Conservation (phyloP, 2,113 vertebrate species). For the Rattus rattus region DNA sequence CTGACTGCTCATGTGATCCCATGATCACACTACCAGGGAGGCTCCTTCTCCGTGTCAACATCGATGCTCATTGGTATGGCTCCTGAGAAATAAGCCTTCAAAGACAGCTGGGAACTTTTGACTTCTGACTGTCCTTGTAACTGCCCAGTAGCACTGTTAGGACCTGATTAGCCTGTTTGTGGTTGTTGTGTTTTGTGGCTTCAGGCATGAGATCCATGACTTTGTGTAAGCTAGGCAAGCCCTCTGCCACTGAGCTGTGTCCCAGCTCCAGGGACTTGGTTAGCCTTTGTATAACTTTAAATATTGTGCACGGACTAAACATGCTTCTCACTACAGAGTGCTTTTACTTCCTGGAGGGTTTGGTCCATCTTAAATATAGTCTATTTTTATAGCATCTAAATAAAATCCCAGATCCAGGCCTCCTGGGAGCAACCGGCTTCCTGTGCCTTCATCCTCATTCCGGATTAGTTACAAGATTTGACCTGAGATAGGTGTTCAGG, state of each 20-base stretch:
- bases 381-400: slow-evolving; percentile 16
- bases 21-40: neutral
- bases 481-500: neutral
- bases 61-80: neutral
- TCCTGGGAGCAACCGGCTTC: neutral
- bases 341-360: neutral
- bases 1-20: too few relatives aligned
- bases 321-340: neutral
- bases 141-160: neutral
- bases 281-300: neutral
- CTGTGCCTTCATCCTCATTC: neutral
- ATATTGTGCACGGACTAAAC: neutral
- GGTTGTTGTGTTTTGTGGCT: neutral
- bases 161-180: neutral
- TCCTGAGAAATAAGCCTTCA: neutral
- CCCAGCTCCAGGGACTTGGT: neutral
- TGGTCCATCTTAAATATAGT: neutral
- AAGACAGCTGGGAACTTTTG: neutral
- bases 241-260: neutral
- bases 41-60: neutral
- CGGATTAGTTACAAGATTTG: neutral
- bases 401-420: neutral
- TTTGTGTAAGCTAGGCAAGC: neutral
- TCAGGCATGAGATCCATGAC: neutral
- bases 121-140: neutral